These are phyloP conservation scores for Porites cylindrica DNA, from an alignment of 92 coral and sea anemone genomes.

Conservation along the genomic window DNA sequence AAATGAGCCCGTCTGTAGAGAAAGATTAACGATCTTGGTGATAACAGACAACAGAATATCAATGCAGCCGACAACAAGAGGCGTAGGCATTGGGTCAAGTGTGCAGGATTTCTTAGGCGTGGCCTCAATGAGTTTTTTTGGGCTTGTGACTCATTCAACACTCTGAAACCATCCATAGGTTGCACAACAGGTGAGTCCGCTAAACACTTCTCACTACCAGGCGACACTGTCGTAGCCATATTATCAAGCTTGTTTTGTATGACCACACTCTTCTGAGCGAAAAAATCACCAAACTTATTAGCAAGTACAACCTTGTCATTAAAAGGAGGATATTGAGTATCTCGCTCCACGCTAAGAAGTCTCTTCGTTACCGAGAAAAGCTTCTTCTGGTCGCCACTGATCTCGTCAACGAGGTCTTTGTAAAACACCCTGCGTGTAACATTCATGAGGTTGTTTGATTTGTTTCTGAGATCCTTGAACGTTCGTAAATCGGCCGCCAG, in stretches of 20 bases:
- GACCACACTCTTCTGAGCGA: conserved; percentile 37
- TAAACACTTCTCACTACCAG: not conserved
- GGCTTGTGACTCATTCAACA: not conserved
- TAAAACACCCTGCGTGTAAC: conserved; percentile 47
- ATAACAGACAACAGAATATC: not conserved
- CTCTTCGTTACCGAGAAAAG: not conserved
- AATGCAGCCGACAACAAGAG: not conserved
- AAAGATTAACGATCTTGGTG: not conserved
- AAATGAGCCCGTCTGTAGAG: no score
- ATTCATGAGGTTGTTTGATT: conserved; percentile 44
- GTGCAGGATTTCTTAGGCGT: not conserved
- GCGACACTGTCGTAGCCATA: not conserved
- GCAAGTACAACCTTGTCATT: conserved; percentile 19
- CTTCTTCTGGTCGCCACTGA: conserved; percentile 24
- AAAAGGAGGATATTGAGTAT: not conserved
- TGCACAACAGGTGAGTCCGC: not conserved
- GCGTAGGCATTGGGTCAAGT: not conserved
- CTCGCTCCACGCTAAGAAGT: not conserved
- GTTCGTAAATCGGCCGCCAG: not conserved
- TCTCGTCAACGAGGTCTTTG: conserved; percentile 35
- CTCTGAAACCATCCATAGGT: not conserved
- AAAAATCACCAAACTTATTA: conserved; percentile 40
- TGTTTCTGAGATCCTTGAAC: no score
- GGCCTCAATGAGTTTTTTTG: not conserved
- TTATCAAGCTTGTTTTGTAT: conserved; percentile 18